Percentiles rank a stretch among this genome's conserved stretches.
These are phyloP conservation scores for Cephalopterus ornatus DNA, from an alignment of 2,113 vertebrate genomes.

Conservation along the genomic window DNA sequence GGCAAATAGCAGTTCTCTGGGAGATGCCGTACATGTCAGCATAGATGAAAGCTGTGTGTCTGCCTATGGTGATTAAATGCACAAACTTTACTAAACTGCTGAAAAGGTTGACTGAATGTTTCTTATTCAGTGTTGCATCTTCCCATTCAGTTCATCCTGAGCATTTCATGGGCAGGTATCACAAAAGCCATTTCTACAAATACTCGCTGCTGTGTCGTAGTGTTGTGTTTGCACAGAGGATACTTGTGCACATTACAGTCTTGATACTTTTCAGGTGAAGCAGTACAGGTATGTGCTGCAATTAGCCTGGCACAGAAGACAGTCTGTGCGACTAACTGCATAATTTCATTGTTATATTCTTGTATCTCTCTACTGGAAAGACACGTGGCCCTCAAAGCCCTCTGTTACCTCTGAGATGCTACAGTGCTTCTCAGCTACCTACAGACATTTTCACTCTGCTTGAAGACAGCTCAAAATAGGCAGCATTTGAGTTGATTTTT, in stretches of 20 bases:
- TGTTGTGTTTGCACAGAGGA: background rate
- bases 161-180: background rate
- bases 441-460: background rate
- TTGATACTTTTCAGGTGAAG: background rate
- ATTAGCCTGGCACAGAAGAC: background rate
- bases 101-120: background rate
- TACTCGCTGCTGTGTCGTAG: background rate
- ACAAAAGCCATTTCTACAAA: background rate
- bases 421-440: background rate
- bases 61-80: background rate
- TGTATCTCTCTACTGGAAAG: background rate
- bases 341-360: background rate
- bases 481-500: background rate
- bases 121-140: background rate
- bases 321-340: background rate
- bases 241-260: background rate
- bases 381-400: background rate
- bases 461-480: background rate
- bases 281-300: fast-evolving
- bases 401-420: background rate
- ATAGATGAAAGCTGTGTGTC: background rate
- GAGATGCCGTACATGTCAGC: background rate
- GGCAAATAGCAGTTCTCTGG: background rate
- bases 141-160: background rate
- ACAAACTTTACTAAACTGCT: background rate